Conservation (phyloP, 2,888 invertebrate species). For the Trichogramma evanescens region DNA sequence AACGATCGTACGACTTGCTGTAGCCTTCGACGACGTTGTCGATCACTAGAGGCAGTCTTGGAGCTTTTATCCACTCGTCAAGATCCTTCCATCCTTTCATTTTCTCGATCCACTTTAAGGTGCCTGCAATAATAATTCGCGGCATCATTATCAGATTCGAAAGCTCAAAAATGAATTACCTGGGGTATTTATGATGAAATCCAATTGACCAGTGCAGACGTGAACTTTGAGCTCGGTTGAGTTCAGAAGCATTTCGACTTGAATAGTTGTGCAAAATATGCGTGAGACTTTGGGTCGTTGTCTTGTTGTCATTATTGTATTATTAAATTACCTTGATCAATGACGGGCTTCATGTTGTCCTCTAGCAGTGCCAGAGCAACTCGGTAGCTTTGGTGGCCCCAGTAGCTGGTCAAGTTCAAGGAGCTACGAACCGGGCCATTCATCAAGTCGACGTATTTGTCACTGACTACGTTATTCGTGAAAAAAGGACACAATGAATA, state of each 20-base stretch:
- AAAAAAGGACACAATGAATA: too few species aligned
- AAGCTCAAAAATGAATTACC: slow-evolving; percentile 22
- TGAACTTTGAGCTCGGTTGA: slow-evolving; percentile 35
- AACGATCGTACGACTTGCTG: slow-evolving; percentile 60
- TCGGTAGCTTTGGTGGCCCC: slow-evolving; percentile 56
- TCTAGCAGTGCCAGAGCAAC: slow-evolving; percentile 57
- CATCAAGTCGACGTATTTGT: slow-evolving; percentile 54
- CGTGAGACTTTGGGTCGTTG: not conserved
- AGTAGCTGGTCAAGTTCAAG: slow-evolving; percentile 53
- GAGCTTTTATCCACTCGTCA: slow-evolving; percentile 53
- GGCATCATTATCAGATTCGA: too few species aligned
- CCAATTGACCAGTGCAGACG: slow-evolving; percentile 37
- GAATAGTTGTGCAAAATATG: slow-evolving; percentile 18
- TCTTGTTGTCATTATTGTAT: not conserved
- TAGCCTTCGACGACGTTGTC: slow-evolving; percentile 66
- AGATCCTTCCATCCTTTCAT: slow-evolving; percentile 59
- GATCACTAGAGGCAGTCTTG: slow-evolving; percentile 55
- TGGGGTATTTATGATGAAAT: slow-evolving; percentile 36
- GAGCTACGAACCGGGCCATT: slow-evolving; percentile 62
- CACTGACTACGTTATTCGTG: slow-evolving; percentile 24
- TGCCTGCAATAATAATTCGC: slow-evolving; percentile 30
- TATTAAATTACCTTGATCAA: slow-evolving; percentile 53
- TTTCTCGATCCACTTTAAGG: slow-evolving; percentile 69
- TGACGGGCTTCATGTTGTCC: slow-evolving; percentile 79
- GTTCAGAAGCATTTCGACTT: slow-evolving; percentile 35